Percentiles rank a stretch among this genome's conserved stretches.
These are phyloP conservation scores for Drosophila nigritarsus DNA, from an alignment of 2,888 invertebrate species.

Conservation along the genomic window DNA sequence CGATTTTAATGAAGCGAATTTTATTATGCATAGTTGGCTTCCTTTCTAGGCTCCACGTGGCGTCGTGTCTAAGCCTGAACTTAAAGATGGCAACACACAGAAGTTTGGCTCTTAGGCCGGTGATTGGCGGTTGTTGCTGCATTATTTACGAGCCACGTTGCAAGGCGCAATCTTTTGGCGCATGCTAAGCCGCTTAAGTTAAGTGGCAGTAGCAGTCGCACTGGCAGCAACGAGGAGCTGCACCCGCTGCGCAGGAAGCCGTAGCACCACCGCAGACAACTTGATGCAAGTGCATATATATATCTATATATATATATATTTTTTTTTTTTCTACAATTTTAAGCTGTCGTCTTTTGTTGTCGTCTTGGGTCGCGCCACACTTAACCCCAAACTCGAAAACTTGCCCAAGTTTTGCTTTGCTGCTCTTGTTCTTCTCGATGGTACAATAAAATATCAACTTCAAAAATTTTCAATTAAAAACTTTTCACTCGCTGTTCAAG, in stretches of 20 bases:
- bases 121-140: conserved; percentile 36
- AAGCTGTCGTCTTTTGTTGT: conserved; percentile 48
- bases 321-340: conserved; percentile 37
- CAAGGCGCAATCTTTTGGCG: conserved; percentile 49
- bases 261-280: conserved; percentile 29
- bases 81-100: conserved; percentile 2
- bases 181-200: conserved; percentile 65
- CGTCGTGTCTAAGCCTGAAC: not conserved
- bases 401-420: conserved; percentile 25
- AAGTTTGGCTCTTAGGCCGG: conserved; percentile 22
- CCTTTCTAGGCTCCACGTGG: not conserved
- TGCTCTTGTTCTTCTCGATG: not conserved
- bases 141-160: conserved; percentile 54
- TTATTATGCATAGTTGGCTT: conserved; percentile 21
- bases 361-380: conserved; percentile 44
- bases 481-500: conserved; percentile 62
- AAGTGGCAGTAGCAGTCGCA: conserved; percentile 37
- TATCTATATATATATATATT: not conserved
- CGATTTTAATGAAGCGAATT: conserved; percentile 65
- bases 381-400: conserved; percentile 43
- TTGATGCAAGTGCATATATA: conserved; percentile 36
- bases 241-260: conserved; percentile 63
- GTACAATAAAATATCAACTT: conserved; percentile 76
- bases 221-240: conserved; percentile 16
- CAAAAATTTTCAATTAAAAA: conserved; percentile 82